Evolutionary conservation across 2,113 vertebrate species (phyloP).

Genomic region (Galemys pyrenaicus): DNA sequence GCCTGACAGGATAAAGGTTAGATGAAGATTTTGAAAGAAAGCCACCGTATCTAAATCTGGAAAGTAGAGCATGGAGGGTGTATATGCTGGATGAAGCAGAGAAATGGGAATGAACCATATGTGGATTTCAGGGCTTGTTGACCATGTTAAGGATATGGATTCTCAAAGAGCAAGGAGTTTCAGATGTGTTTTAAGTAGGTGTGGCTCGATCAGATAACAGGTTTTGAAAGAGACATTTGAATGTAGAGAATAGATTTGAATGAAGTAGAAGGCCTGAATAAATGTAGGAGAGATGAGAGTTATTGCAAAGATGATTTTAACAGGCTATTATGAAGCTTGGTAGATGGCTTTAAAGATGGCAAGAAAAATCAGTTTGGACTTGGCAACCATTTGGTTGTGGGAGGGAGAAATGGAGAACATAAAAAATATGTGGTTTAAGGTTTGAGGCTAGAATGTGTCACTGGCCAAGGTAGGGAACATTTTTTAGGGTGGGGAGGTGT

Average conservation of each 20-base stretch:
- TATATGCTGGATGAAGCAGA: background rate
- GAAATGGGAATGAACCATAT: background rate
- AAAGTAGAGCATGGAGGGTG: background rate
- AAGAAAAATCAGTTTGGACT: background rate
- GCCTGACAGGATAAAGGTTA: background rate
- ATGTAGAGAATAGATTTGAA: background rate
- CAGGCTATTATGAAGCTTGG: background rate
- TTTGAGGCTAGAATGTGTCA: background rate
- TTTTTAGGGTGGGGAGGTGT: background rate
- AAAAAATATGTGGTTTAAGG: background rate
- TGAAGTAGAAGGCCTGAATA: background rate
- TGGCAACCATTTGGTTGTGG: background rate
- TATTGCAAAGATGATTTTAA: slow-evolving; percentile 26
- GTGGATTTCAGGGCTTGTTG: background rate
- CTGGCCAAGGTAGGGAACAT: background rate
- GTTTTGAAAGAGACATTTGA: slow-evolving; percentile 6
- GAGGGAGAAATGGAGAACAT: background rate
- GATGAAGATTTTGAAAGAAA: background rate
- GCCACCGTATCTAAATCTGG: background rate
- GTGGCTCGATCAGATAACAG: background rate
- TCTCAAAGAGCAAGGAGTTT: background rate
- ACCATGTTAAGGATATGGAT: background rate
- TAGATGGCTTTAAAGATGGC: background rate
- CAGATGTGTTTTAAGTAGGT: slow-evolving; percentile 1
- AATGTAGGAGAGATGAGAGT: background rate